Base-by-base conservation (phyloP, 2,113 vertebrate genomes). In the Scomber scombrus region DNA sequence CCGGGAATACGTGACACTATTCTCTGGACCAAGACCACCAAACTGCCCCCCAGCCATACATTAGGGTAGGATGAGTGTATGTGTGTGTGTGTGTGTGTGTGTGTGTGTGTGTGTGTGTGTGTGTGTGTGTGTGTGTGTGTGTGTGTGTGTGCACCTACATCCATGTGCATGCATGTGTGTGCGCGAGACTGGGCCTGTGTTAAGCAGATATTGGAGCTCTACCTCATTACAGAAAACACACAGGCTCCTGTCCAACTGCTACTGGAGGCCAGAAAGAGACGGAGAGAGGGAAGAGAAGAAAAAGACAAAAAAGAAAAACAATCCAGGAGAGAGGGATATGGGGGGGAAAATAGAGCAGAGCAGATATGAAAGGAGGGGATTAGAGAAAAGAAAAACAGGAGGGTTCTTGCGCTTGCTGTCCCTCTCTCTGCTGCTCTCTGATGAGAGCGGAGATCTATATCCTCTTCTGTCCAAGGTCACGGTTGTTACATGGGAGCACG, bases 381-480 rank as follows among this genome's bases (percentile, higher is more conserved):
- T 62, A 62, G 15, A 68, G 63, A 61, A 51, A 57, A 81, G 71
- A 67, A 58, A 79, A 87, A 64, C 73, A 52, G 66, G 70, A 80
- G 82, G 74, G 61, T 56, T 70, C 72, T 73, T 16, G 5, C 2
- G 45, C 68, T 60, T 40, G 63, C 82, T 77, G 78, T 67, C n/a
- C n/a, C 76, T 78, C 60, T 72, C 58, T 79, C 18, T 29, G 69
- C 65, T 52, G 50, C 75, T 87, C 80, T 85, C 75, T 79, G 80
- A 87, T 86, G 88, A 80, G 67, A 78, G 70, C 46, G 2, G 47
- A 82, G 92, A 94, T 95, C 89, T 92, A 94, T 94, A 89, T 84
- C 86, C 85, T 85, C 73, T 51, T 82, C 85, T 80, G 82, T 87
- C 92, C 94, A 95, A 94, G 93, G 94, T 94, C 94, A 93, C 14